Conservation (phyloP, 1,140 invertebrate genomes). For the Cydia fagiglandana region DNA sequence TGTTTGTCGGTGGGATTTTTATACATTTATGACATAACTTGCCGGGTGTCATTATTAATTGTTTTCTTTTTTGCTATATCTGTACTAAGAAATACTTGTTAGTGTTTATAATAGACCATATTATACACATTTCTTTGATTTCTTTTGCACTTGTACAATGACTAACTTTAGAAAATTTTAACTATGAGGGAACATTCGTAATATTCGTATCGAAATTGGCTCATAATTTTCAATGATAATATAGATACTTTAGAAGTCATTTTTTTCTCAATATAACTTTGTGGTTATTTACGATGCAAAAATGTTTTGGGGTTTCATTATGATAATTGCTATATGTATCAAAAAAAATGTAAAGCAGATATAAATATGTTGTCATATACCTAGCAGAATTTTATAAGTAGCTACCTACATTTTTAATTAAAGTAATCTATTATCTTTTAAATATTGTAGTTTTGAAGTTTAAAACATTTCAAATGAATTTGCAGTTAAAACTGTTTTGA, state of each 20-base stretch:
- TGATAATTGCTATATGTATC: too few relatives aligned
- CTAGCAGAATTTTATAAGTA: too few relatives aligned
- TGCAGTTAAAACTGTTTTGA: background rate
- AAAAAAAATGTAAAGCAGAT: too few relatives aligned
- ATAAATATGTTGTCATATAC: too few relatives aligned
- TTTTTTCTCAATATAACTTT: background rate
- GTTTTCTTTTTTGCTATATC: too few relatives aligned
- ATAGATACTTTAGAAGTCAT: background rate
- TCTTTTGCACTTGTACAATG: background rate
- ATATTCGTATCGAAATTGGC: background rate
- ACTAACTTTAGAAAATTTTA: background rate
- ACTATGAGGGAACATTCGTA: background rate
- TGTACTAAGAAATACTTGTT: background rate
- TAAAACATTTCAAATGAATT: background rate
- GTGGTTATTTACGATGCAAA: too few relatives aligned
- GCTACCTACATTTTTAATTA: too few relatives aligned
- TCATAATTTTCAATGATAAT: background rate
- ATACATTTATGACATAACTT: background rate
- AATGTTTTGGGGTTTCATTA: too few relatives aligned
- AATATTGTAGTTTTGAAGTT: background rate
- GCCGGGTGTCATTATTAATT: background rate
- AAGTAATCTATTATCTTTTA: too few relatives aligned
- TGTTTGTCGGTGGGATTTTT: background rate
- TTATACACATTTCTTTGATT: background rate
- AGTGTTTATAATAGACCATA: background rate